Evolutionary conservation across 2,797 vertebrate species (phyloP).

Genomic region (Urocyon cinereoargenteus): DNA sequence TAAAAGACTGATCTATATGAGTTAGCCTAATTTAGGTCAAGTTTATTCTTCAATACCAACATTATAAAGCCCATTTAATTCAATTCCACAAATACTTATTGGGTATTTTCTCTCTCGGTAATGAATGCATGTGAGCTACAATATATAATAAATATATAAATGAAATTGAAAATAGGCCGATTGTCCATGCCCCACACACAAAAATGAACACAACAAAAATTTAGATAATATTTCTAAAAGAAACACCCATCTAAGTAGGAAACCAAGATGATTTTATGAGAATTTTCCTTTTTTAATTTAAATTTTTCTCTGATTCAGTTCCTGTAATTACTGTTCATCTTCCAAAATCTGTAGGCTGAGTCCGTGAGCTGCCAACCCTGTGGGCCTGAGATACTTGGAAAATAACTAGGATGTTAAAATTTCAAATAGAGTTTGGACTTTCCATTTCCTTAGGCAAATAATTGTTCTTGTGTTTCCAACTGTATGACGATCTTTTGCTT

Average conservation of each 20-base stretch:
- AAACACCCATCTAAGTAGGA: background rate
- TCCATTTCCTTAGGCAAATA: slow-evolving; percentile 42
- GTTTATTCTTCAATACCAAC: slow-evolving; percentile 3
- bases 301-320: background rate
- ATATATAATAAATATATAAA: slow-evolving; percentile 52
- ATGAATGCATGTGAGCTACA: background rate
- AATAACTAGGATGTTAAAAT: slow-evolving; percentile 23
- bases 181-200: background rate
- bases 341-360: background rate
- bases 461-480: slow-evolving; percentile 7
- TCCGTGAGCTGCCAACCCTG: background rate
- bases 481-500: slow-evolving; percentile 56
- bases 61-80: slow-evolving; percentile 41
- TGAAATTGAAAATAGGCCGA: background rate
- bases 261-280: background rate
- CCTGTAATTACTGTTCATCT: background rate
- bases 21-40: slow-evolving; percentile 29
- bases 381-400: slow-evolving; percentile 25
- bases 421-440: slow-evolving; percentile 44
- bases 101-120: background rate
- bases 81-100: slow-evolving; percentile 15
- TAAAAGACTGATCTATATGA: background rate
- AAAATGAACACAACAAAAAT: background rate
- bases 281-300: background rate
- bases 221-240: background rate